Base-by-base conservation (phyloP, 2,888 invertebrate species). In the Acanthacorydalis orientalis region DNA sequence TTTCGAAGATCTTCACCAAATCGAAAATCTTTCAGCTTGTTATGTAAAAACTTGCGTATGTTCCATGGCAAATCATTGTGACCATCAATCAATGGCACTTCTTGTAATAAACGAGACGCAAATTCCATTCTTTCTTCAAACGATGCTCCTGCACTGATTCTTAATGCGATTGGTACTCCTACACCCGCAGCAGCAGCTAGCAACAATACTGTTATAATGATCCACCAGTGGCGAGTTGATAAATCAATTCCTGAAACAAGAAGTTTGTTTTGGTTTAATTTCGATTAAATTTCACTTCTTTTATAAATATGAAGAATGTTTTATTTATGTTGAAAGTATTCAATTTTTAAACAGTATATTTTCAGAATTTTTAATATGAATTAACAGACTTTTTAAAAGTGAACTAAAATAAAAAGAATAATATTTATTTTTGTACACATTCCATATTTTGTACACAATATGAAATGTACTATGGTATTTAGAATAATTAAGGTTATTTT, bases 1-100 rank as follows among this genome's bases (percentile, higher is more conserved):
- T 75, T 73, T 56, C 77, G 69, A 48, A 83, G 68, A 63, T 82
- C 77, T 64, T 78, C 74, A 54, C 75, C 77, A 64, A 83, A 80
- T 58, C 77, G 75, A 63, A 89, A 86, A 64, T 86, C 84, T 64
- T 83, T 83, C 57, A 90, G 78, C 64, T 83, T 81, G 67, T 89
- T 89, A 68, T 88, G 87, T 63, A 88, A 74, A 69, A 89, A 88
- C 68, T 88, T 88, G 55, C 89, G 73, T 64, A 90, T 86, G 67
- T 89, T 89, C 87, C 88, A 89, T 11, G 89, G 88, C 53, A 89
- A 70, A 66, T 90, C 90, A 69, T 90, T 90, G 75, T 90, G 89
- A 54, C 88, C 88, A 65, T 85, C 85, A 56, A 85, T 75, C 56
- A 85, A 77, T 54, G 84, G 84, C 56, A 83, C 81, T 69, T 83